A percentile compares a stretch with the other conserved stretches of the same genome.
phyloP scores from a whole-genome alignment of 2,888 invertebrate species.

The Gonocerus acuteangulatus region DNA sequence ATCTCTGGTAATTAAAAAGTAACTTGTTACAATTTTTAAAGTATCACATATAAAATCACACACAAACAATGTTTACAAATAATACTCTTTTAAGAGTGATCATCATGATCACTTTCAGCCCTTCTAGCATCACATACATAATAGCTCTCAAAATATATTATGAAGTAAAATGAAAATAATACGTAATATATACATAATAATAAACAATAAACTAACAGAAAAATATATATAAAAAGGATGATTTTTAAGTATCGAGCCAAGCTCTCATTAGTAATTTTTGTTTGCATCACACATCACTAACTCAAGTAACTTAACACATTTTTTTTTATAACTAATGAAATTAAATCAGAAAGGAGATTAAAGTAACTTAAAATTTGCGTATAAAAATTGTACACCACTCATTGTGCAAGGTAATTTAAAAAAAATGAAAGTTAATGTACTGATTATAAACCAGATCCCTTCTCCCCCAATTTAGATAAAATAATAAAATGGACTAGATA shows the following conservation, averaged over 20 bases:
- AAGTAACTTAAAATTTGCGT: too few species aligned
- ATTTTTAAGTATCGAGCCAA: slow-evolving; percentile 16
- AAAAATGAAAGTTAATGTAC: too few species aligned
- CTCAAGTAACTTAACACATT: too few species aligned
- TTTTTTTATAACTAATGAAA: too few species aligned
- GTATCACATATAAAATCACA: slow-evolving; percentile 26
- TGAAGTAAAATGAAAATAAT: slow-evolving; percentile 4
- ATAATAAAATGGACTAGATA: too few species aligned
- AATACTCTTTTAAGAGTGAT: slow-evolving; percentile 19
- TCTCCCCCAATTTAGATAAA: too few species aligned
- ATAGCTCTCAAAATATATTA: slow-evolving; percentile 14
- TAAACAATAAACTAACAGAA: slow-evolving; percentile 1
- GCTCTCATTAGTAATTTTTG: neutral
- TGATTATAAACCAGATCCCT: too few species aligned
- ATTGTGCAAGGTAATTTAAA: too few species aligned
- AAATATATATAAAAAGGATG: neutral
- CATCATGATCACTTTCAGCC: neutral
- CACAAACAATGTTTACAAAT: slow-evolving; percentile 20
- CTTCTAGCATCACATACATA: slow-evolving; percentile 10
- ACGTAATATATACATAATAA: slow-evolving; percentile 1
- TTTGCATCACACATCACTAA: neutral
- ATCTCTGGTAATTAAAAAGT: slow-evolving; percentile 21
- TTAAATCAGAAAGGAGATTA: too few species aligned
- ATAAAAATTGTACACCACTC: too few species aligned
- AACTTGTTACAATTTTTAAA: neutral